These are phyloP conservation scores for Ptyas mucosa DNA, from an alignment of 2,113 vertebrate genomes.

Conservation along the genomic window DNA sequence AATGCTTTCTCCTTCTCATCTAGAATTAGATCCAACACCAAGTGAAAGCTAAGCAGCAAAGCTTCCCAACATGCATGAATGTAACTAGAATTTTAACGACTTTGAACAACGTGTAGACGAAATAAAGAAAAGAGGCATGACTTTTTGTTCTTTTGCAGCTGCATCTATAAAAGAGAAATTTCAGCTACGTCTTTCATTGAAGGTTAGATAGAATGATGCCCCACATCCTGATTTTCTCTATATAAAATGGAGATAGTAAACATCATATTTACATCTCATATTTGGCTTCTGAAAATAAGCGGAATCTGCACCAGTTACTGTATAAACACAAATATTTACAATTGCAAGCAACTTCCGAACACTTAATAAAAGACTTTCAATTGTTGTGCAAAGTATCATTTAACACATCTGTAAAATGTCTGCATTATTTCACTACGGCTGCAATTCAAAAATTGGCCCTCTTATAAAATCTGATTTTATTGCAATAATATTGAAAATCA, in stretches of 20 bases:
- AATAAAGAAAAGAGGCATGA: neutral
- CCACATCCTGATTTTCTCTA: neutral
- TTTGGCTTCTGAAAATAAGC: neutral
- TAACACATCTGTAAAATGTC: neutral
- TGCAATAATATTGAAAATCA: conserved; percentile 14
- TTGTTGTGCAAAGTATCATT: accelerated
- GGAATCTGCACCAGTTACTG: neutral
- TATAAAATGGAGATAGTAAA: neutral
- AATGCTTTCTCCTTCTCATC: accelerated
- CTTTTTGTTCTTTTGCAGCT: neutral
- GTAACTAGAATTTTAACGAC: neutral
- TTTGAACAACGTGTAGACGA: neutral
- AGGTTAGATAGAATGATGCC: neutral
- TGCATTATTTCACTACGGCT: neutral
- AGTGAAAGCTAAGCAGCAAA: accelerated
- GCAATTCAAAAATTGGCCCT: conserved; percentile 6
- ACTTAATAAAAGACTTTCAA: neutral
- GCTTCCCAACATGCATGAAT: neutral
- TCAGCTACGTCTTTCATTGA: neutral
- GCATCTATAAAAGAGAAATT: neutral
- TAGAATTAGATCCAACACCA: neutral
- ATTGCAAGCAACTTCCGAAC: neutral
- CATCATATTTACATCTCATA: neutral
- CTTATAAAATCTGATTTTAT: neutral
- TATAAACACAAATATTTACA: neutral